These are phyloP conservation scores for Heliconius himera DNA, from an alignment of 1,140 invertebrate species.

Conservation along the genomic window DNA sequence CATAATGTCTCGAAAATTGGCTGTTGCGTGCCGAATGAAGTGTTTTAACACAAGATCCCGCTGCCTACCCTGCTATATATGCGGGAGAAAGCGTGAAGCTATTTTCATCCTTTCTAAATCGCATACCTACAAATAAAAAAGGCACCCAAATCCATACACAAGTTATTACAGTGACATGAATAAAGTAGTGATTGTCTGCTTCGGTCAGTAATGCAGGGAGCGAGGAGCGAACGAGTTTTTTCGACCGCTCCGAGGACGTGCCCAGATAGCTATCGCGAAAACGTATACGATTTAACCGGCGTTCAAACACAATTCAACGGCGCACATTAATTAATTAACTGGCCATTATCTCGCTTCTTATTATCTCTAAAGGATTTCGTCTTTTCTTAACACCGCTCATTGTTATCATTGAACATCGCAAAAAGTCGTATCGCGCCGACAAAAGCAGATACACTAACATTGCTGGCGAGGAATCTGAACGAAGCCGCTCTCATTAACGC, in stretches of 20 bases:
- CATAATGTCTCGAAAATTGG: not conserved
- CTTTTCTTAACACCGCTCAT: conserved; percentile 73
- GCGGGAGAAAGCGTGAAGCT: not conserved
- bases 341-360: conserved; percentile 69
- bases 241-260: conserved; percentile 31
- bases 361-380: conserved; percentile 68
- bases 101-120: not conserved
- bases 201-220: not conserved
- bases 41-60: not conserved
- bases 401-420: conserved; percentile 78
- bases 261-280: conserved; percentile 40
- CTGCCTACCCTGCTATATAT: not conserved
- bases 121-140: too few species aligned
- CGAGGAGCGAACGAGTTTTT: conserved; percentile 28
- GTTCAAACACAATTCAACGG: conserved; percentile 35
- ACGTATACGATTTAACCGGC: conserved; percentile 32
- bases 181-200: not conserved
- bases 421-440: conserved; percentile 75
- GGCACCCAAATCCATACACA: too few species aligned
- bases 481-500: conserved; percentile 74
- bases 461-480: conserved; percentile 68
- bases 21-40: too few species aligned
- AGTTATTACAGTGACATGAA: not conserved
- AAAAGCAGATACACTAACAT: conserved; percentile 76
- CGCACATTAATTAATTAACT: conserved; percentile 73